Conservation (phyloP, 1,140 invertebrate species). For the Acromyrmex heyeri region DNA sequence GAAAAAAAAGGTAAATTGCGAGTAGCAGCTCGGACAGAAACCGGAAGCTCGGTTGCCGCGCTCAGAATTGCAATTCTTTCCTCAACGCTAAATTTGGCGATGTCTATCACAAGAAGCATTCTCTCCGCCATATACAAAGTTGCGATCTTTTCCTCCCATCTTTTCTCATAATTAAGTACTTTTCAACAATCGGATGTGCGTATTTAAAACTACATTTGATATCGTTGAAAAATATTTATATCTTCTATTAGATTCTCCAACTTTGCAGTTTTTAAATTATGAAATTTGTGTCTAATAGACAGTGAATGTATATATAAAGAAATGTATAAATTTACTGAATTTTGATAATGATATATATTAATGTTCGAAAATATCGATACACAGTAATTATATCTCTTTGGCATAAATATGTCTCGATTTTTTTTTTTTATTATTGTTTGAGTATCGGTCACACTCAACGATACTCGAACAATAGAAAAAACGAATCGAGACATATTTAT, state of each 20-base stretch:
- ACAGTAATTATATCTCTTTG: too few relatives aligned
- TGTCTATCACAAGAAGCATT: not conserved
- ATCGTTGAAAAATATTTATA: not conserved
- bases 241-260: not conserved
- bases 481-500: too few relatives aligned
- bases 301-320: too few relatives aligned
- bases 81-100: not conserved
- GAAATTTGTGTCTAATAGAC: not conserved
- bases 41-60: conserved; percentile 28
- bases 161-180: not conserved
- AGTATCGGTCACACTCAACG: too few relatives aligned
- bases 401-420: too few relatives aligned
- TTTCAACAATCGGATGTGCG: too few relatives aligned
- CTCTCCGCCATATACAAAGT: not conserved
- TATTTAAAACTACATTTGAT: not conserved
- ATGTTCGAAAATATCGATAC: too few relatives aligned
- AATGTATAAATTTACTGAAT: not conserved
- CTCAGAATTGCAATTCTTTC: conserved; percentile 27
- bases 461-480: too few relatives aligned
- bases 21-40: conserved; percentile 3
- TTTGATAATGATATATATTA: not conserved
- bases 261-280: not conserved
- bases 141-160: not conserved
- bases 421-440: too few relatives aligned
- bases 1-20: not conserved